Evolutionary conservation across 2,888 invertebrate species (phyloP), one percentile per base, ranked within the genome.

Genomic region (Tuberolachnus salignus): DNA sequence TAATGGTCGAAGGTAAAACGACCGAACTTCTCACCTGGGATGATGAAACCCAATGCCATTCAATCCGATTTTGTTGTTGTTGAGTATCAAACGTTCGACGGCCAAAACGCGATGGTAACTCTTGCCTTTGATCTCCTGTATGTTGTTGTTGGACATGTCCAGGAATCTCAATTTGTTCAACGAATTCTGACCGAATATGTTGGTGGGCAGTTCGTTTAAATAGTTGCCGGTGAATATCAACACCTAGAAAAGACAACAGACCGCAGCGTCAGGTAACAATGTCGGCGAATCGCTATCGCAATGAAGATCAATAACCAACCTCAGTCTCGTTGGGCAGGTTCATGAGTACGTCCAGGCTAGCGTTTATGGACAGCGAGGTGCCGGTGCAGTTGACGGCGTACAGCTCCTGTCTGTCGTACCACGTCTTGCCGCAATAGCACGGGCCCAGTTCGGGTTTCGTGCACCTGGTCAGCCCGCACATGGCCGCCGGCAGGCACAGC

Each of bases 81-180:
- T 91, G 80, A 93, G 86, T 81, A 92, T 89, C 11, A 93, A 86
- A 42, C 90, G 87, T 83, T 89, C 88, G 0, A 92, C 92, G 81
- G 88, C 89, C 67, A 88, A 87, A 0, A 92, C 92, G 83, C 90
- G 91, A 84, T 93, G 92, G 84, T 91, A 93, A 0, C 91, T 87
- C 84, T 92, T 92, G 1, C 92, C 92, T 81, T 89, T 89, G 66
- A 93, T 92, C 82, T 90, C 90, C 63, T 88, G 85, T 59, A 93
- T 92, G 19, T 88, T 87, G 84, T 93, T 93, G 84, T 89, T 90
- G 81, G 91, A 91, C 90, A 93, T 90, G 83, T 93, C 92, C 61
- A 92, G 89, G 6, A 90, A 87, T 81, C 88, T 87, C 66, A 92
- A 85, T 63, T 88, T 86, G 34, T 87, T 34, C 87, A 80, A 90